These are phyloP conservation scores for Crambe crambe DNA, from an alignment of 37 sponge, comb jelly and placozoan genomes.

Conservation along the genomic window DNA sequence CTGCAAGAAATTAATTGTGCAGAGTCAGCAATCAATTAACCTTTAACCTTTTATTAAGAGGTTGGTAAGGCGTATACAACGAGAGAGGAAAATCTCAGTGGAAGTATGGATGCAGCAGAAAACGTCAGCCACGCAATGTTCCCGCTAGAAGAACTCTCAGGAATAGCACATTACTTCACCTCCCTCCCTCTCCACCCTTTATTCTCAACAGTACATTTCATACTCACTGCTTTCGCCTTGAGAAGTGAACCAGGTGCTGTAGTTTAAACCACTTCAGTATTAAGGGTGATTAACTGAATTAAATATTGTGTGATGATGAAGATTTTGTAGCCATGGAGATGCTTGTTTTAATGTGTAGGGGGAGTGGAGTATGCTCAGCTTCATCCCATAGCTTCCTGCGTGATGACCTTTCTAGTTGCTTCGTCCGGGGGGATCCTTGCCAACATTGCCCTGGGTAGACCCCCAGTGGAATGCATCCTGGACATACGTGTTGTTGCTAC, in stretches of 20 bases:
- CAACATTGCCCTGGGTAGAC: constrained; percentile 50
- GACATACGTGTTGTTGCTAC: constrained; percentile 15
- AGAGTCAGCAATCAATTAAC: too few relatives aligned
- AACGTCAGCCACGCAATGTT: too few relatives aligned
- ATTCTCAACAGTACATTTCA: constrained; percentile 47
- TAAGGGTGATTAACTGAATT: not conserved
- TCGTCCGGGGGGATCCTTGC: constrained; percentile 49
- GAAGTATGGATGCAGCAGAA: too few relatives aligned
- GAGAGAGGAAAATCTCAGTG: too few relatives aligned
- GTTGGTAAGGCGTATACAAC: too few relatives aligned
- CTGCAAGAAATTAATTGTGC: too few relatives aligned
- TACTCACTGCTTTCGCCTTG: constrained; percentile 51
- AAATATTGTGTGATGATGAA: not conserved
- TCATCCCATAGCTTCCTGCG: constrained; percentile 74
- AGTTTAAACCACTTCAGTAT: not conserved
- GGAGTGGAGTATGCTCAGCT: constrained; percentile 40
- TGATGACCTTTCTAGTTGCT: constrained; percentile 35
- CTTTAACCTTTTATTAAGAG: too few relatives aligned
- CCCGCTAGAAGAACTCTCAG: not conserved
- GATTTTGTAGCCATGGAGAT: not conserved
- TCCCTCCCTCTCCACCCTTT: constrained; percentile 51
- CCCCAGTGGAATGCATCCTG: constrained; percentile 40
- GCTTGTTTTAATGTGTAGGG: not conserved
- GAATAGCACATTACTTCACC: constrained; percentile 17
- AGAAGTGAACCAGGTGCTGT: constrained; percentile 51